These are phyloP conservation scores for Tokudaia muenninki DNA, from an alignment of 2,797 vertebrate species.

Conservation along the genomic window DNA sequence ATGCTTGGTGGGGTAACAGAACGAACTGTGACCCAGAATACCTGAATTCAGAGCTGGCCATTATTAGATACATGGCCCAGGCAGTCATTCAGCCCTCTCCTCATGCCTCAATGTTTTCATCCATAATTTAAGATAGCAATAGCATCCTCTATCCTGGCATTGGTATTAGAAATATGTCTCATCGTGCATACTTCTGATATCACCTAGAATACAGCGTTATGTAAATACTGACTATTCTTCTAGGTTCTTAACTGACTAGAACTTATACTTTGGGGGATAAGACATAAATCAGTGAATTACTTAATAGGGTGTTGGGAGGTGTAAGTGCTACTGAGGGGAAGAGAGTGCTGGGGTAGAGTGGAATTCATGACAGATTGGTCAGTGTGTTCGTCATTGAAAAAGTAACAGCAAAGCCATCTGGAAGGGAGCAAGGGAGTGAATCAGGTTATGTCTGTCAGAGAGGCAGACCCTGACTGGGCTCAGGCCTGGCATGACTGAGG, in stretches of 20 bases:
- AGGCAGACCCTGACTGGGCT: neutral
- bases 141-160: neutral
- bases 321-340: neutral
- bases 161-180: neutral
- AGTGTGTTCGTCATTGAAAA: neutral
- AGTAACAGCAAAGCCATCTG: neutral
- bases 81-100: neutral
- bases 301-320: neutral
- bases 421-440: neutral
- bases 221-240: constrained; percentile 12
- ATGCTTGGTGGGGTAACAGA: neutral
- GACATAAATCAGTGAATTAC: neutral
- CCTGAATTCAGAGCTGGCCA: neutral
- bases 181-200: neutral
- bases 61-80: neutral
- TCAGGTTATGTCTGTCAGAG: neutral
- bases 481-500: neutral
- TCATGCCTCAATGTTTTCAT: neutral
- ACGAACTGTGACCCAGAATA: neutral
- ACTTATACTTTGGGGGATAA: neutral
- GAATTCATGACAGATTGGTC: neutral
- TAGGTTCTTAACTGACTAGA: neutral
- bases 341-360: too few species aligned
- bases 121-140: neutral
- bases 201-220: neutral